These are phyloP conservation scores for Chlorops oryzae DNA, from an alignment of 1,140 invertebrate genomes.

Conservation along the genomic window DNA sequence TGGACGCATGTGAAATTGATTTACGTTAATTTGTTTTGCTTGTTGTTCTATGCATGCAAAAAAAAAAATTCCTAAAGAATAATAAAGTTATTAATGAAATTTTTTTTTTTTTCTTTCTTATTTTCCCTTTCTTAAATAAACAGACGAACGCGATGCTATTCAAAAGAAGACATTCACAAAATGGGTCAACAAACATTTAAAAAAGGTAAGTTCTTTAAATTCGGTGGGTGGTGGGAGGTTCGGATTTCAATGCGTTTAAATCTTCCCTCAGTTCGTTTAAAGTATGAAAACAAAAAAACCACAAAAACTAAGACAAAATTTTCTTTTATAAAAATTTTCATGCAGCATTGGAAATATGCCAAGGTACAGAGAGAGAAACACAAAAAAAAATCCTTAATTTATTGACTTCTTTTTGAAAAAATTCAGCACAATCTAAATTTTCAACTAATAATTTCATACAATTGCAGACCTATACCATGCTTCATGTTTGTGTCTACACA, in stretches of 20 bases:
- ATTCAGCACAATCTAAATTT: constrained; percentile 2
- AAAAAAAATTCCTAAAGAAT: no score
- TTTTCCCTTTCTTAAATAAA: constrained; percentile 42
- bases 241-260: no score
- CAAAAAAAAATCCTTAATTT: no score
- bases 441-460: background rate
- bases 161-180: constrained; percentile 99
- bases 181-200: constrained; percentile 99
- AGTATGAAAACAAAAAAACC: no score
- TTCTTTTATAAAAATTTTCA: constrained; percentile 16
- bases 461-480: constrained; percentile 80
- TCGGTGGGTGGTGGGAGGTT: background rate
- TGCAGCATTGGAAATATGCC: constrained; percentile 48
- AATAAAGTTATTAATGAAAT: background rate
- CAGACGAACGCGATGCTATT: constrained; percentile 98
- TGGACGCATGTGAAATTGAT: no score
- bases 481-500: constrained; percentile 78
- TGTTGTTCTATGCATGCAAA: no score
- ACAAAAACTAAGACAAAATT: no score
- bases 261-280: no score
- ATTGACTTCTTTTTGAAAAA: no score
- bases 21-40: no score
- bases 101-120: constrained; percentile 8
- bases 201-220: constrained; percentile 74
- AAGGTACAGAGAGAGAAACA: no score